Conservation (phyloP, 2,797 vertebrate species). For the Arremon aurantiirostris region DNA sequence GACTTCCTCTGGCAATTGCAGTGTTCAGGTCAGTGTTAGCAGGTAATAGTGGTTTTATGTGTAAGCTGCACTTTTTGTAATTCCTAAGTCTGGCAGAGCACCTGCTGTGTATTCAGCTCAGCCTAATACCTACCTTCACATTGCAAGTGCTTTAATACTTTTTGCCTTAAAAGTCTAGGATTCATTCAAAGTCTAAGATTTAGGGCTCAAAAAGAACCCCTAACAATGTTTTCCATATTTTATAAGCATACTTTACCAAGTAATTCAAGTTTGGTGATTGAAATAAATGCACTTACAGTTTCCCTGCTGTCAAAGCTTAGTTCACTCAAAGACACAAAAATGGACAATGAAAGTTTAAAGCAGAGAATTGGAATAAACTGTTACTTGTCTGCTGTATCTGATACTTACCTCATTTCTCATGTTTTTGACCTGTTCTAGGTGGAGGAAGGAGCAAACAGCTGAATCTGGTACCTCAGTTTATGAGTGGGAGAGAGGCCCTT, state of each 20-base stretch:
- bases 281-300: background rate
- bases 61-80: background rate
- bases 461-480: background rate
- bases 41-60: background rate
- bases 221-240: background rate
- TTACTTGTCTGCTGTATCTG: background rate
- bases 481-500: background rate
- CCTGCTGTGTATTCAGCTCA: background rate
- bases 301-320: background rate
- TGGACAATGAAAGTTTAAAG: rapidly evolving
- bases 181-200: background rate
- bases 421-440: background rate
- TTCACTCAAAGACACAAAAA: background rate
- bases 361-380: background rate
- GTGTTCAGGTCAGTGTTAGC: background rate
- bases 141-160: background rate
- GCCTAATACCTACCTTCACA: background rate
- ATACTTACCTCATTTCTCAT: background rate
- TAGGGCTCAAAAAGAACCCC: background rate
- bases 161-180: background rate
- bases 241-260: background rate
- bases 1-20: background rate
- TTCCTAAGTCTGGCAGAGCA: background rate
- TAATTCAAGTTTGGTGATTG: background rate
- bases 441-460: background rate